Base-by-base conservation (phyloP, 2,888 invertebrate species). In the Dryobota labecula region DNA sequence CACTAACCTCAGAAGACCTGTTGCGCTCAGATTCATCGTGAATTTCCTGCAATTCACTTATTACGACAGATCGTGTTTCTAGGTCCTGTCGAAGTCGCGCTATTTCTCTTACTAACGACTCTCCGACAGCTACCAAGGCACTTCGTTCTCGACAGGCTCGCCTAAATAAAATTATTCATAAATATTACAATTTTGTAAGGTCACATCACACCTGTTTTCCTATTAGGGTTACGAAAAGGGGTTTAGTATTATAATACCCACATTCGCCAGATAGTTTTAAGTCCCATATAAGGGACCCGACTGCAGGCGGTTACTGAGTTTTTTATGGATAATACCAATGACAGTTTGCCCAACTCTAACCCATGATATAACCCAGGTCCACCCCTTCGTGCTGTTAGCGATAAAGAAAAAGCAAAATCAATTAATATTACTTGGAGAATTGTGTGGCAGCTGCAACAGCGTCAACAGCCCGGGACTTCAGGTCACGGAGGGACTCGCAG, bases 91-190 rank as follows among this genome's bases (percentile, higher is more conserved):
- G 90, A 30, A 95, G 91, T 20, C 86, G 86, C 27, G 93, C 94
- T 73, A 94, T 86, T 85, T 95, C 95, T 30, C 94, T 91, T 33
- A 96, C 91, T 72, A 95, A 87, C 13, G 93, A 89, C 87, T 95
- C 94, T 3, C 94, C 95, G 24, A 95, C 93, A 43, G 89, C 77
- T 41, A 94, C 75, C 62, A 96, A 85, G 2, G 93, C 87, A 67
- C 89, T 88, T 65, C 94, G 89, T 76, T 95, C 96, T 60, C 87
- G 89, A 80, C 90, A 91, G 54, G 92, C 91, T 75, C 90, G 90
- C 83, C 95, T 95, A 54, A 57, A 73, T 57, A 64, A 45, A 63
- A 49, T 20, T 18, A 27, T 57, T 43, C 6, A 13, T 66, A 36
- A 66, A 66, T 45, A 27, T 49, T 36, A 65, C 13, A 51, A 38